Percentiles rank a stretch among this genome's conserved stretches.
Conservation (phyloP, 2,888 invertebrate genomes). For the Sarcophaga carnaria region DNA sequence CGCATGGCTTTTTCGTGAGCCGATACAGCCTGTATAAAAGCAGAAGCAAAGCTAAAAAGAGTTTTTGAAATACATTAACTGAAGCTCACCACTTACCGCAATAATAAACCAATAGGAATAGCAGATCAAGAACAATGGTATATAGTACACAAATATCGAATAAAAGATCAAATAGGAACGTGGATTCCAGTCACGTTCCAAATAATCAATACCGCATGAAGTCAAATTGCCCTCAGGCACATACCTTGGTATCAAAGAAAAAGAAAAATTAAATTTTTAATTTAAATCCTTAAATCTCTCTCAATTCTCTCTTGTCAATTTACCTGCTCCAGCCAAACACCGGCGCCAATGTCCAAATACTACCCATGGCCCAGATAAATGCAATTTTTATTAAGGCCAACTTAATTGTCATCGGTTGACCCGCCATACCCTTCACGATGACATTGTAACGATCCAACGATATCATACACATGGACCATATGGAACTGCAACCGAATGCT, state of each 20-base stretch:
- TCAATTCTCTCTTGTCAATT: neutral
- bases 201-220: conserved; percentile 94
- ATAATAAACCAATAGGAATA: conserved; percentile 95
- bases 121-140: conserved; percentile 90
- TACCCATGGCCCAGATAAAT: conserved; percentile 89
- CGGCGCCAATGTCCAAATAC: conserved; percentile 91
- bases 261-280: neutral
- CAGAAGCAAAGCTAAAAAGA: neutral
- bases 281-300: neutral
- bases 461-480: conserved; percentile 96
- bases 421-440: conserved; percentile 94
- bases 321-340: conserved; percentile 94
- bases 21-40: conserved; percentile 85
- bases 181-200: conserved; percentile 89
- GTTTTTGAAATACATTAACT: neutral
- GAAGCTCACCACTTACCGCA: conserved; percentile 83
- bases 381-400: conserved; percentile 90
- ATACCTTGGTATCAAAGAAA: conserved; percentile 83
- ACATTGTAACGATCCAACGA: conserved; percentile 96
- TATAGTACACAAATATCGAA: conserved; percentile 89
- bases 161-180: conserved; percentile 91
- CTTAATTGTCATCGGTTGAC: conserved; percentile 91
- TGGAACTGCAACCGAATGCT: conserved; percentile 93
- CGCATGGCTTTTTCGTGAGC: conserved; percentile 93
- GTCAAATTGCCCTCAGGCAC: conserved; percentile 97